Conservation (phyloP, 2,113 vertebrate genomes). For the Talpa occidentalis region DNA sequence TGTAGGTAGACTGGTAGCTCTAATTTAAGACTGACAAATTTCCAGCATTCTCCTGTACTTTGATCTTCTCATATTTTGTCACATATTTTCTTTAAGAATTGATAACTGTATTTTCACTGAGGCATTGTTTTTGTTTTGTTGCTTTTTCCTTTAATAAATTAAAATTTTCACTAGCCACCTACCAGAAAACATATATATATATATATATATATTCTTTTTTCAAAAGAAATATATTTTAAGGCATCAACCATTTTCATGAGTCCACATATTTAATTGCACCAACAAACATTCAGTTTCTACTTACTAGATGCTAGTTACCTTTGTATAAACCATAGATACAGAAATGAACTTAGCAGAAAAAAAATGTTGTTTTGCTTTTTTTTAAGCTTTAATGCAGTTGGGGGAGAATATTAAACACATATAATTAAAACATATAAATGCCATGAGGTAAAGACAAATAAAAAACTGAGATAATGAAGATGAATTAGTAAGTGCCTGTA, state of each 20-base stretch:
- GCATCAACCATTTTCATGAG: background rate
- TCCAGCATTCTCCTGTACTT: background rate
- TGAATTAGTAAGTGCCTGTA: background rate
- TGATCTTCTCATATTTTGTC: background rate
- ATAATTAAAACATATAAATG: background rate
- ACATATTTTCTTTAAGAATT: constrained; percentile 46
- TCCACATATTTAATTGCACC: background rate
- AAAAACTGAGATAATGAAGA: background rate
- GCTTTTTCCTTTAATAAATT: constrained; percentile 19
- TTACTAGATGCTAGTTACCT: background rate
- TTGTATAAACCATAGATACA: background rate
- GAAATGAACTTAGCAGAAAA: background rate
- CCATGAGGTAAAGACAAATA: background rate
- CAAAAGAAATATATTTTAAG: background rate
- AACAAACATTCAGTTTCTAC: background rate
- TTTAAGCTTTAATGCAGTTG: background rate
- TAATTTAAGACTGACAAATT: constrained; percentile 35
- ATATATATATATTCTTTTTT: background rate
- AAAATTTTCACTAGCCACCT: background rate
- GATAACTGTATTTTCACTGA: background rate
- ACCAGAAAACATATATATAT: background rate
- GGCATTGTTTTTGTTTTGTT: background rate
- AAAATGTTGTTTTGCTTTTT: background rate
- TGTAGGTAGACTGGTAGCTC: background rate
- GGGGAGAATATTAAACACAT: background rate